Evolutionary conservation across 2,888 invertebrate species (phyloP), one percentile per base, ranked within the genome.

Genomic region (Heliconius sara): DNA sequence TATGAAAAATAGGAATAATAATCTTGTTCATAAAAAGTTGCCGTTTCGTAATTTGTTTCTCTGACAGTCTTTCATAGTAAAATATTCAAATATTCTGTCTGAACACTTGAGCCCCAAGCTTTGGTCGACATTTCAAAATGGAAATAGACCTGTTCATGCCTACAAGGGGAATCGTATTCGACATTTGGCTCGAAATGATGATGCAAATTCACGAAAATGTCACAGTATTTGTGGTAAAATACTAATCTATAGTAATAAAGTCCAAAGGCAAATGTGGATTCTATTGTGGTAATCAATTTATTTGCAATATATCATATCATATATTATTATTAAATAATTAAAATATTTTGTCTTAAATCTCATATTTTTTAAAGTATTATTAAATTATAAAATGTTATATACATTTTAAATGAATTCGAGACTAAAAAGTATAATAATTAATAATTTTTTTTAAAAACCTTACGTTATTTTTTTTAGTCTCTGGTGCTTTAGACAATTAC

Each of bases 11-110:
- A 34, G 9, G n/a, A 4, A 60, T 47, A 73, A 73, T 60, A 73
- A 73, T 73, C 60, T 25, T 25, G 73, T 60, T 60, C 60, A 73
- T 60, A 60, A 73, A 73, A 73, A 84, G 86, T 89, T 89, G 89
- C 89, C 88, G 91, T 89, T 88, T 90, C 89, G 90, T 91, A 88
- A 91, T 90, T 88, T 87, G 89, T 90, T 90, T 90, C 87, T 87
- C 85, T 88, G 87, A 88, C 84, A 85, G 87, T 89, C 86, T 87
- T 89, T 86, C 85, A 90, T 89, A 90, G 88, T 92, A 90, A 92
- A 91, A 91, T 93, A 93, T 93, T 93, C 92, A 93, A 91, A 93
- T 93, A 92, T 93, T 93, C 93, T 89, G 91, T 89, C 89, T 87
- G 91, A 89, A 89, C 91, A 91, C 91, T 92, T 91, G 92, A 91